Base-by-base conservation (phyloP, 2,888 invertebrate species). In the Drosophila histrio region DNA sequence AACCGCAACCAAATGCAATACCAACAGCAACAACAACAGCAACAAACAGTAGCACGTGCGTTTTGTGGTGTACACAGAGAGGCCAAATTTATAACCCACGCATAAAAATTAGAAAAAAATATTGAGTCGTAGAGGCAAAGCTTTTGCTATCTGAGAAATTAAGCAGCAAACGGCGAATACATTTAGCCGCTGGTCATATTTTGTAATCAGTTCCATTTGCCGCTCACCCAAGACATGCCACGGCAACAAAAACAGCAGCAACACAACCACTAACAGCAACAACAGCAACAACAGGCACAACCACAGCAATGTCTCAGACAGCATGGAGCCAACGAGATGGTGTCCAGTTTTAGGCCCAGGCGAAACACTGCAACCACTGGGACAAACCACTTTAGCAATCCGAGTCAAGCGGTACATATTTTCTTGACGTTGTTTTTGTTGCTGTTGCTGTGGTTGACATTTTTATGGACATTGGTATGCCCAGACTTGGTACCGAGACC, bases 391-490 rank as follows among this genome's bases (percentile, higher is more conserved):
- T 83, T 83, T 83, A 84, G 84, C 82, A 82, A 82, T 72, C 68
- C 77, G 62, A 82, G 77, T 71, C 80, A 72, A 83, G 84, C 87
- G 75, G 77, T 83, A 85, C 85, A 80, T 73, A 71, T 74, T 73
- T 80, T 67, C 54, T 36, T 36, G 52, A 17, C 39, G 47, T 52
- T 60, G 28, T 63, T 65, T 49, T 50, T 77, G 60, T 47, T 71
- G 60, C 38, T 69, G 57, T 41, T 61, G 54, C 39, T 59, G 77
- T 38, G 73, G 76, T 87, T 89, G 88, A 90, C 91, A 90, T 90
- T 90, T 90, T 90, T 90, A 90, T 91, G 89, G 90, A 75, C 86
- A 88, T 85, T 71, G 89, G 89, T 88, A 85, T 90, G 83, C 67
- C 61, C 65, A 53, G 77, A 47, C 64, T 65, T 24, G 57, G 65